These are phyloP conservation scores for Caenorhabditis virilis DNA, from an alignment of 2,888 invertebrate genomes.

Conservation along the genomic window DNA sequence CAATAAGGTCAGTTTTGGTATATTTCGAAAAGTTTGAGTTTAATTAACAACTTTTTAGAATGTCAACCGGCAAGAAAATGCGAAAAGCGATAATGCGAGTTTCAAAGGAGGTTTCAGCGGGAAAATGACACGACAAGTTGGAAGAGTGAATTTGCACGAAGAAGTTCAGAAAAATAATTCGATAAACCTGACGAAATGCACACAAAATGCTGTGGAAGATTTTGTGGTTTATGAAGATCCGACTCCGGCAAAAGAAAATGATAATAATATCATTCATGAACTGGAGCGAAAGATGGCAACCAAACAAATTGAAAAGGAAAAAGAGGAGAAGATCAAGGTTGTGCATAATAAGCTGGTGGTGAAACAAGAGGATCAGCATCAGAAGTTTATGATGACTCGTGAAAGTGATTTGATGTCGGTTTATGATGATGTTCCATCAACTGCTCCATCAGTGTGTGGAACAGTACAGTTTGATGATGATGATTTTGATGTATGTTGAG, in stretches of 20 bases:
- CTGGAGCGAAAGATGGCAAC: constrained; percentile 29
- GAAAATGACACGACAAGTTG: constrained; percentile 28
- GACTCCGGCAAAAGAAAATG: constrained; percentile 1
- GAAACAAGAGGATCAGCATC: background rate
- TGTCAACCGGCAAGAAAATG: constrained; percentile 5
- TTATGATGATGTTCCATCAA: constrained; percentile 18
- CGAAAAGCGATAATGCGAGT: background rate
- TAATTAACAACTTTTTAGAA: background rate
- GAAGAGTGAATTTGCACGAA: constrained; percentile 15
- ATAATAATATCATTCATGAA: constrained; percentile 24
- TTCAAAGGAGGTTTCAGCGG: background rate
- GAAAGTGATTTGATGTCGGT: constrained; percentile 14
- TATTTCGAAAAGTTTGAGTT: background rate
- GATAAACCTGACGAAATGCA: background rate
- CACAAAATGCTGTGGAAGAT: constrained; percentile 7
- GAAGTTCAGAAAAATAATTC: too few species aligned
- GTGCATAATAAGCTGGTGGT: too few species aligned
- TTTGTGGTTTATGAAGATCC: constrained; percentile 31
- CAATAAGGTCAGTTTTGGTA: background rate
- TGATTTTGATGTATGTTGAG: constrained; percentile 23
- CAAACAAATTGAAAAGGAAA: too few species aligned
- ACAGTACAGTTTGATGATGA: constrained; percentile 20
- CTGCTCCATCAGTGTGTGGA: background rate
- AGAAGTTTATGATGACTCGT: constrained; percentile 16
- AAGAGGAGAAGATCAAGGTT: constrained; percentile 1